Conservation (phyloP, 2,113 vertebrate species). For the Mormyrus iriodes region DNA sequence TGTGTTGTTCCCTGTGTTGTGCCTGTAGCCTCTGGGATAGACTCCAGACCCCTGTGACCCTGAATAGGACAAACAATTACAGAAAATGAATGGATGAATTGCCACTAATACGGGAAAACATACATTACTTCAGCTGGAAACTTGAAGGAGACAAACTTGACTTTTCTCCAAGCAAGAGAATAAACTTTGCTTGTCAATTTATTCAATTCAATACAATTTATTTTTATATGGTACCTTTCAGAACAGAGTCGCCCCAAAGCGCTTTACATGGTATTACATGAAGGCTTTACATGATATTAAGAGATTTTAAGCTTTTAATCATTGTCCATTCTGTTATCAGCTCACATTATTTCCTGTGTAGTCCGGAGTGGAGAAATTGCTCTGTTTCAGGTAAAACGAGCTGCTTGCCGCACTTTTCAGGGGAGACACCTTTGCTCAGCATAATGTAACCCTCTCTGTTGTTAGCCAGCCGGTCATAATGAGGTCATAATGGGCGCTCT, state of each 20-base stretch:
- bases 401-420: neutral
- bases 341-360: neutral
- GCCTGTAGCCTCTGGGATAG: too few species aligned
- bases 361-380: neutral
- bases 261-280: too few species aligned
- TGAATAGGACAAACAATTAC: neutral
- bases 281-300: too few species aligned
- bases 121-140: neutral
- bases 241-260: too few species aligned
- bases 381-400: neutral
- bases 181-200: neutral
- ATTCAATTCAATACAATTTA: too few species aligned
- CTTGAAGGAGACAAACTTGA: neutral
- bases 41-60: neutral
- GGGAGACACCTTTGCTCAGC: neutral
- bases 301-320: conserved; percentile 7
- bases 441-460: neutral
- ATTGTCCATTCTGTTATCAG: neutral
- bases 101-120: neutral
- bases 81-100: neutral
- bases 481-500: conserved; percentile 2
- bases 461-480: conserved; percentile 4
- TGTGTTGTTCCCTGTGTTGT: neutral
- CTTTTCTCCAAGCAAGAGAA: neutral
- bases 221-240: too few species aligned